Evolutionary conservation across 2,113 vertebrate genomes (phyloP), one percentile per base, ranked within the genome.

Genomic region (Sisor rabdophorus): DNA sequence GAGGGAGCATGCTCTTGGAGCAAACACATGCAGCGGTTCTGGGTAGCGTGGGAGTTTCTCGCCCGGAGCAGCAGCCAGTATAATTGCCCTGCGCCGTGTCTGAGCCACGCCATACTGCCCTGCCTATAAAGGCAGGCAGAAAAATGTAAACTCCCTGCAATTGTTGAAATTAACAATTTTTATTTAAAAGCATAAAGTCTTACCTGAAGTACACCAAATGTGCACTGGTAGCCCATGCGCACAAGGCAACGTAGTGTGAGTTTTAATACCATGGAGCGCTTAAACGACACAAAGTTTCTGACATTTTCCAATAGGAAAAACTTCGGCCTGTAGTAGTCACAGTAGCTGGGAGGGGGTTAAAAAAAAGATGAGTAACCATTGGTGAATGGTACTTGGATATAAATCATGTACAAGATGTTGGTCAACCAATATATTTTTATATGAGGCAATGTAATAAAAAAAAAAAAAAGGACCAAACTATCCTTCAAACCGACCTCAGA

Each of bases 221-320:
- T 98, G 81, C 96, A 99, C 90, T 99, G 97, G 84, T 97, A 99
- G 4, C 97, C 97, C 97, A 99, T 98, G 64, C 94, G 93, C 73
- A 98, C 95, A 0, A 99, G 93, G 85, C 96, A 98, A 77, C 97
- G 94, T 22, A 99, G 80, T 0, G 97, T 99, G 70, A 99, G 92
- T 88, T 98, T 98, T 11, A 99, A 88, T 71, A 99, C 95, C 96
- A 98, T 98, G 82, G 96, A 99, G 48, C 92, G 92, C 82, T 98
- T 97, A 87, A 97, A 99, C 11, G 97, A 99, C 10, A 98, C 95
- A 0, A 99, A 99, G 77, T 99, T 98, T 82, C 96, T 87, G 80
- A 98, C 95, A 0, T 98, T 99, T 87, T 98, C 97, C 84, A 98
- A 90, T 3, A 98, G 91, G 87, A 99, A 99, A 84, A 92, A 98